Percentiles rank a stretch among this genome's conserved stretches.
Evolutionary conservation across 2,888 invertebrate genomes (phyloP).

Genomic region (Eupithecia abbreviata): DNA sequence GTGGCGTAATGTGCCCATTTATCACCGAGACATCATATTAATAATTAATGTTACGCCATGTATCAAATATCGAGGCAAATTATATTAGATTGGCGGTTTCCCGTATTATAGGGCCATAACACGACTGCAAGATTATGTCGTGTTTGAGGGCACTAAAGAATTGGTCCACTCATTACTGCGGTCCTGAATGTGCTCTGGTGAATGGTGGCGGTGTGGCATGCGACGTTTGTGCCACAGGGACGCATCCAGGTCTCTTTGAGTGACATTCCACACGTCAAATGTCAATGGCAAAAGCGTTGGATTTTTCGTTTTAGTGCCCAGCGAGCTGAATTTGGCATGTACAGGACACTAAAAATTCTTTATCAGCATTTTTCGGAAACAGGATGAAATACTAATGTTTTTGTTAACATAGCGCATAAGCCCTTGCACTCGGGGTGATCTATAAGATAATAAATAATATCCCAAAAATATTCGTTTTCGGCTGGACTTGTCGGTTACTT

Average conservation of each 20-base stretch:
- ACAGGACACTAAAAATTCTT: background rate
- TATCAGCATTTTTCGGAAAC: background rate
- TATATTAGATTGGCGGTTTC: conserved; percentile 70
- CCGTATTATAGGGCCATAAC: conserved; percentile 56
- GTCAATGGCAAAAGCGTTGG: background rate
- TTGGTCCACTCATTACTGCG: conserved; percentile 67
- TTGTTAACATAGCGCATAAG: too few relatives aligned
- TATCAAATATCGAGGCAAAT: conserved; percentile 46
- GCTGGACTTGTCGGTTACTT: too few relatives aligned
- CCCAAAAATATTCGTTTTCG: too few relatives aligned
- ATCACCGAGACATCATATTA: background rate
- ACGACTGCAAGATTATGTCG: conserved; percentile 40
- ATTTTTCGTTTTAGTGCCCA: conserved; percentile 10
- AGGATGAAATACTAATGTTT: background rate
- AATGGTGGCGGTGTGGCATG: conserved; percentile 64
- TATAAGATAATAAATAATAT: too few relatives aligned
- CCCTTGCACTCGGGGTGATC: too few relatives aligned
- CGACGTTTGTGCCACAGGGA: conserved; percentile 45
- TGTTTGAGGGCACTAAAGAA: conserved; percentile 71
- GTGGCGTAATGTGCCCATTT: background rate
- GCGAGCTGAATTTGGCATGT: background rate
- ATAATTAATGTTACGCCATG: background rate
- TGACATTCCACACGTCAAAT: conserved; percentile 13
- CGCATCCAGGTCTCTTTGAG: conserved; percentile 34
- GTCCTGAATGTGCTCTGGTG: conserved; percentile 62